Evolutionary conservation across 2,797 vertebrate genomes (phyloP).

Genomic region (Enteromius radiatus): DNA sequence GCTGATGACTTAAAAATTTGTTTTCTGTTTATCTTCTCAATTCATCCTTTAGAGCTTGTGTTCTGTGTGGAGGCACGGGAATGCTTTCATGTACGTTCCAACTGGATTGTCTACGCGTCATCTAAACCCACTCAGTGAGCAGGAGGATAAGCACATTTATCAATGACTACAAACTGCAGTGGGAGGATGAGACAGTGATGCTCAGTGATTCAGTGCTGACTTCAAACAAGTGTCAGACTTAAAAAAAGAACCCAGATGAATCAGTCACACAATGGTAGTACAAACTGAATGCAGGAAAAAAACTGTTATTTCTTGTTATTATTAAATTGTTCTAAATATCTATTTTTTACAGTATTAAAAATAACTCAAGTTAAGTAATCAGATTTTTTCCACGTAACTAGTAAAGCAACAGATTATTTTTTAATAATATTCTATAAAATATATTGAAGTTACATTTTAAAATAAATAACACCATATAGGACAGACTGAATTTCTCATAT

Average conservation of each 20-base stretch:
- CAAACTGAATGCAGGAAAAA: not conserved
- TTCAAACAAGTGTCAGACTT: conserved; percentile 15
- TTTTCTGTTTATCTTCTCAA: conserved; percentile 12
- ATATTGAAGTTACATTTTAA: not conserved
- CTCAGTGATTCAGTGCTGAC: conserved; percentile 31
- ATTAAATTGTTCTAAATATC: no score
- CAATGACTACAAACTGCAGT: conserved; percentile 28
- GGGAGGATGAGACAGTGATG: conserved; percentile 19
- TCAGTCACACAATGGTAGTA: not conserved
- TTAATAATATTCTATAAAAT: no score
- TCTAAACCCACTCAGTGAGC: conserved; percentile 22
- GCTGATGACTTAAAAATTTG: not conserved
- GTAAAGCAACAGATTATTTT: no score
- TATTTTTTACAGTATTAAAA: no score
- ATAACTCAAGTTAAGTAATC: no score
- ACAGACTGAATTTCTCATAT: not conserved
- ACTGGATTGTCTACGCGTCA: not conserved
- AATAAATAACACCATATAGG: not conserved
- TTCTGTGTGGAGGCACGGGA: conserved; percentile 4
- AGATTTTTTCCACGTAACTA: no score
- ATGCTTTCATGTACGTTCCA: not conserved
- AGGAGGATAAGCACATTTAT: conserved; percentile 20
- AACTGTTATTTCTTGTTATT: not conserved
- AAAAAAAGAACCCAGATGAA: conserved; percentile 21
- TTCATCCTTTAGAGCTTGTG: not conserved